phyloP scores from a whole-genome alignment of 2,113 vertebrate species.

The Sigmodon hispidus region DNA sequence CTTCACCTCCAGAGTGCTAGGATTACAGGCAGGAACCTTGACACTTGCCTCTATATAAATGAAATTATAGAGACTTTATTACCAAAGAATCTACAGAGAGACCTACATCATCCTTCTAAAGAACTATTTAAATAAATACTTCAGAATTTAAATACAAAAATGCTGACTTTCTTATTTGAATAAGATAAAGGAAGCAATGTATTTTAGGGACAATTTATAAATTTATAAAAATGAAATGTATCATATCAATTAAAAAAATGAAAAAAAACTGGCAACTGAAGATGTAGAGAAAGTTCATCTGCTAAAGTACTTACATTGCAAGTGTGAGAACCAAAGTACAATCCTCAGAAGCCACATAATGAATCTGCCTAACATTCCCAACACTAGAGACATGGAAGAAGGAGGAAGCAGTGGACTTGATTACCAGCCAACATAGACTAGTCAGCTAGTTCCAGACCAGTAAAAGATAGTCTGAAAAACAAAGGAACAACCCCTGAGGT shows the following conservation, averaged over 20 bases:
- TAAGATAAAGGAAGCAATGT: neutral
- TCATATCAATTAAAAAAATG: neutral
- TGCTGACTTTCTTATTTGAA: neutral
- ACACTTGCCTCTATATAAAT: neutral
- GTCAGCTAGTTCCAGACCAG: neutral
- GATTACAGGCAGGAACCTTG: neutral
- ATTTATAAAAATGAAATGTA: neutral
- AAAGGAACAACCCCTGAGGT: neutral
- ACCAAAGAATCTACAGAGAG: neutral
- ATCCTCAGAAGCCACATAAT: neutral
- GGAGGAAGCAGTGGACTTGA: too few species aligned
- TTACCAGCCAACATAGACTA: neutral
- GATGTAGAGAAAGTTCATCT: too few species aligned
- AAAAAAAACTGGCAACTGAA: neutral
- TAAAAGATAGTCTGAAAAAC: neutral
- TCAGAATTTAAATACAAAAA: neutral
- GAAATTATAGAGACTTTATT: neutral
- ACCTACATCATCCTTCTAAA: neutral
- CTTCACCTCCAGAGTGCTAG: neutral
- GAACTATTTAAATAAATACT: constrained; percentile 33
- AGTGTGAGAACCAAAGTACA: neutral
- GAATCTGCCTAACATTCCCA: neutral
- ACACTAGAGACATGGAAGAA: neutral
- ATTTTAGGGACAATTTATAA: neutral
- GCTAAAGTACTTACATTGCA: neutral